phyloP scores from a whole-genome alignment of 2,888 invertebrate genomes.

The Nymphalis urticae region DNA sequence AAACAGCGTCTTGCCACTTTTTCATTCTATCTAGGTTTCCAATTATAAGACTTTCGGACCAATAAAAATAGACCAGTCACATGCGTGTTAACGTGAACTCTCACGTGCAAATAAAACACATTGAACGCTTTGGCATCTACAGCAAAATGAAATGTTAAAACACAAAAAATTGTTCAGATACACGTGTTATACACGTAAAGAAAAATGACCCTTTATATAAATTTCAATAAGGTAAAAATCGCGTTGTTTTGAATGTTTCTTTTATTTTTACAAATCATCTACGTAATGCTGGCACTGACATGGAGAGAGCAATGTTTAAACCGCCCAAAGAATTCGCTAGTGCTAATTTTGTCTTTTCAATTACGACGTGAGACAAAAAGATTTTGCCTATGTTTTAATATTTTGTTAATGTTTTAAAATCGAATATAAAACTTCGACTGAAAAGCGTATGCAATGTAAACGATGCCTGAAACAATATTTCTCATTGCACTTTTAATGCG shows the following conservation, averaged over 20 bases:
- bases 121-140: not conserved
- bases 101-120: slow-evolving; percentile 3
- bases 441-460: no score
- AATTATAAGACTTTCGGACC: slow-evolving; percentile 21
- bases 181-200: no score
- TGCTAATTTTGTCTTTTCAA: slow-evolving; percentile 37
- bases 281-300: slow-evolving; percentile 42
- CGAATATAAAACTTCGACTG: not conserved
- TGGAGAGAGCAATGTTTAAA: slow-evolving; percentile 39
- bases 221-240: slow-evolving; percentile 1
- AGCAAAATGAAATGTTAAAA: not conserved
- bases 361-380: not conserved
- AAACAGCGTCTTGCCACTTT: slow-evolving; percentile 23
- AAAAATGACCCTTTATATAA: not conserved
- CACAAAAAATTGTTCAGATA: not conserved
- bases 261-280: slow-evolving; percentile 26
- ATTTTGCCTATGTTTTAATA: not conserved
- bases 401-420: not conserved
- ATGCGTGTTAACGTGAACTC: slow-evolving; percentile 27
- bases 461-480: no score
- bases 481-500: no score
- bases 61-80: slow-evolving; percentile 33
- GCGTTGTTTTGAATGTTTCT: not conserved
- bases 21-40: slow-evolving; percentile 25
- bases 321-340: slow-evolving; percentile 38